Base-by-base conservation (phyloP, 2,797 vertebrate species). In the Okamejei kenojei region DNA sequence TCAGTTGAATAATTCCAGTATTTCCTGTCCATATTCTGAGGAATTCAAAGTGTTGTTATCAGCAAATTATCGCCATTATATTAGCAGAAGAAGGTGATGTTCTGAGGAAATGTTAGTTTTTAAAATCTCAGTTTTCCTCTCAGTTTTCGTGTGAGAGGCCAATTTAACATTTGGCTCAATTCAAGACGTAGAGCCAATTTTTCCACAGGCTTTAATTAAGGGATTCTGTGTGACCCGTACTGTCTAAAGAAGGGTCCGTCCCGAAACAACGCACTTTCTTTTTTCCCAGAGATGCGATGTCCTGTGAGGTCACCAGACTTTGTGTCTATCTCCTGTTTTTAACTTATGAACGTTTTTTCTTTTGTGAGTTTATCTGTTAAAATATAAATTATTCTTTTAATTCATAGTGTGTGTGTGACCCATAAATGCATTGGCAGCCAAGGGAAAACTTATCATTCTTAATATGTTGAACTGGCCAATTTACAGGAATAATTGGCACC, bases 11-110 rank as follows among this genome's bases (percentile, higher is more conserved):
- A 95, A 93, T 95, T 95, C 93, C 95, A 96, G 93, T 94, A 95
- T 95, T 96, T 96, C 95, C 96, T 96, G 96, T 95, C 96, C 94
- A 74, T 26, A 15, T 76, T 96, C 95, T 96, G 97, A 94, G 54
- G 93, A 96, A 96, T 96, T 97, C 96, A 96, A 96, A 97, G 96
- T 93, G 63, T 77, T 93, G 94, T 96, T 96, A 96, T 97, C 97
- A 96, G 95, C 95, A 96, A 96, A 93, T 95, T 96, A 95, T 96
- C 93, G 95, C 95, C 94, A 94, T 94, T 95, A 94, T 82, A 94
- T 94, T 95, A 95, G 95, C 93, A 95, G 96, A 95, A 95, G 93
- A 94, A 95, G 95, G 95, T 7, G 91, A 94, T 95, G 95, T 95
- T 95, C 95, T 95, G 93, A 96, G 96, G 96, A 96, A 95, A 95